Evolutionary conservation across 2,797 vertebrate genomes (phyloP).

Genomic region (Ara ararauna): DNA sequence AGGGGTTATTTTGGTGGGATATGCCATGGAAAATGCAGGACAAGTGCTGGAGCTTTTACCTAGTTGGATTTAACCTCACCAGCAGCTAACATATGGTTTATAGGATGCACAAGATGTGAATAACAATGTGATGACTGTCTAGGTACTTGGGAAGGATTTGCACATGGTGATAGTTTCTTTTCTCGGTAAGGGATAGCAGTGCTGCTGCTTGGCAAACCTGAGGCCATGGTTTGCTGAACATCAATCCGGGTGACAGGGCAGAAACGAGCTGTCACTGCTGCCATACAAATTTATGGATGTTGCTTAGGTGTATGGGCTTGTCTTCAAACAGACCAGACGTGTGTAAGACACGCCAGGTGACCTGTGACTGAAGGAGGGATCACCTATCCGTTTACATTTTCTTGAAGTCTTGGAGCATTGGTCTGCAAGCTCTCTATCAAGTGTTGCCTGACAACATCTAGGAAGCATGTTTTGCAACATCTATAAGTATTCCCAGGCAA

Average conservation of each 20-base stretch:
- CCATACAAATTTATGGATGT: background rate
- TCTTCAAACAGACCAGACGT: background rate
- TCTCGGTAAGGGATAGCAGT: rapidly evolving
- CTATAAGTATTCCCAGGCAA: background rate
- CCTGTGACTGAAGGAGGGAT: background rate
- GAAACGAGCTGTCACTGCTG: rapidly evolving
- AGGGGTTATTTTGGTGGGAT: background rate
- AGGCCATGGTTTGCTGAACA: background rate
- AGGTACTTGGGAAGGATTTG: background rate
- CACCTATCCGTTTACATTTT: background rate
- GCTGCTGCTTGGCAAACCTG: background rate
- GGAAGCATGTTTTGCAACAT: background rate
- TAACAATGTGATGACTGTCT: background rate
- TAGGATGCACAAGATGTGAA: background rate
- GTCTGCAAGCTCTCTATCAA: background rate
- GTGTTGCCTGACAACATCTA: background rate
- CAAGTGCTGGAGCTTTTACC: background rate
- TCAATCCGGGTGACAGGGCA: background rate
- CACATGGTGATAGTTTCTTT: rapidly evolving
- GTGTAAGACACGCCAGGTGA: background rate
- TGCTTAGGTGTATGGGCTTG: background rate
- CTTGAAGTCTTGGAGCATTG: background rate
- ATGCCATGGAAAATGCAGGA: rapidly evolving
- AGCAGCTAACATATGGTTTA: background rate
- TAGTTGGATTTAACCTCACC: background rate